Evolutionary conservation across 2,888 invertebrate species (phyloP).

Genomic region (Amiota minor): DNA sequence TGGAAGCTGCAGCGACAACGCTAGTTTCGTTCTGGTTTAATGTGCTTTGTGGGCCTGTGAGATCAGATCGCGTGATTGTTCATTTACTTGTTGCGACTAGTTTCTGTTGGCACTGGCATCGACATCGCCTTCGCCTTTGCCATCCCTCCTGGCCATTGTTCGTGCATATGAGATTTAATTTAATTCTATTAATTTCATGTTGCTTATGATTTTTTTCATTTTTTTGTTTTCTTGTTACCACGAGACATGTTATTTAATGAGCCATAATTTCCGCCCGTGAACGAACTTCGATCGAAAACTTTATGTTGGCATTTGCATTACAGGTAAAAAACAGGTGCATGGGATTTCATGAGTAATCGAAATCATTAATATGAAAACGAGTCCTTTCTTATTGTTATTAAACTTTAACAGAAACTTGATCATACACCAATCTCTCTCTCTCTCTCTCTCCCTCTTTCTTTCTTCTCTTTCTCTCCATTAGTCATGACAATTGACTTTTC

Average conservation of each 20-base stretch:
- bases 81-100: slow-evolving; percentile 42
- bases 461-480: too few species aligned
- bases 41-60: neutral
- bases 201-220: slow-evolving; percentile 44
- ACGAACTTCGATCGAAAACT: neutral
- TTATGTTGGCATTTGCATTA: slow-evolving; percentile 3
- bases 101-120: slow-evolving; percentile 33
- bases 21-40: slow-evolving; percentile 12
- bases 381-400: too few species aligned
- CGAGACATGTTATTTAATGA: slow-evolving; percentile 21
- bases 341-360: too few species aligned
- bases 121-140: slow-evolving; percentile 25
- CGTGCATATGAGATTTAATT: slow-evolving; percentile 54
- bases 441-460: too few species aligned
- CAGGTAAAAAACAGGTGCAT: neutral
- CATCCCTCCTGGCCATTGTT: slow-evolving; percentile 32
- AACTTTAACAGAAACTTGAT: too few species aligned
- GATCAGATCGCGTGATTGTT: slow-evolving; percentile 13
- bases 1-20: slow-evolving; percentile 15
- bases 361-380: too few species aligned
- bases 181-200: slow-evolving; percentile 58
- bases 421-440: too few species aligned
- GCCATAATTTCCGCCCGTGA: slow-evolving; percentile 22
- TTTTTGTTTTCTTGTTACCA: neutral
- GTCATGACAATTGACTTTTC: too few species aligned